A percentile compares a stretch with the other conserved stretches of the same genome.
Evolutionary conservation across 2,888 invertebrate species (phyloP).

Genomic region (Drosophila recens): DNA sequence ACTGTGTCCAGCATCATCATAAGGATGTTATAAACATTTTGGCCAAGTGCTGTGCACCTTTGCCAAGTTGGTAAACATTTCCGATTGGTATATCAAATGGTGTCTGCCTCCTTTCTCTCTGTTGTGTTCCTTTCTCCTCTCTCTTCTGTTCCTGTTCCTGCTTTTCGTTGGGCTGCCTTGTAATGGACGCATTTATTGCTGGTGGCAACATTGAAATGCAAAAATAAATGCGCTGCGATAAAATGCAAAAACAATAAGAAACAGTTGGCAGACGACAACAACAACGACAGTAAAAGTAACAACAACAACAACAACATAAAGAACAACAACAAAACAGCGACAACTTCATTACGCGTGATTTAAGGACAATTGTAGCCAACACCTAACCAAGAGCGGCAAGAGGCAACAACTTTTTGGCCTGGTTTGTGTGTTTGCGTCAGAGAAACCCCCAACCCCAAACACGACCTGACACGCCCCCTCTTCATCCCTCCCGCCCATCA

Average conservation of each 20-base stretch:
- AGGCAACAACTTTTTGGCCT: slow-evolving; percentile 31
- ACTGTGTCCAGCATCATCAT: slow-evolving; percentile 12
- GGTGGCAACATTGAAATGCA: slow-evolving; percentile 73
- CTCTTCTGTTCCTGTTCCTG: not conserved
- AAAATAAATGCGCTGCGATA: slow-evolving; percentile 80
- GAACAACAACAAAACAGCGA: slow-evolving; percentile 58
- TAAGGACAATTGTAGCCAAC: slow-evolving; percentile 81
- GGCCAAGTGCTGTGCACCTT: slow-evolving; percentile 16
- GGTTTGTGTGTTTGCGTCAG: slow-evolving; percentile 31
- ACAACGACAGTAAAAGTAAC: not conserved
- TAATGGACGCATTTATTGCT: slow-evolving; percentile 54
- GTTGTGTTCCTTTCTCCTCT: not conserved
- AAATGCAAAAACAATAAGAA: slow-evolving; percentile 79
- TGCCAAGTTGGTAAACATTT: slow-evolving; percentile 19
- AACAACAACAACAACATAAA: slow-evolving; percentile 18
- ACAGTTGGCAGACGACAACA: slow-evolving; percentile 16
- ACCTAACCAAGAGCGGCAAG: slow-evolving; percentile 57
- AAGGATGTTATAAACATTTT: not conserved
- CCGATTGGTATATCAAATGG: slow-evolving; percentile 19
- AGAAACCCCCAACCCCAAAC: slow-evolving; percentile 22
- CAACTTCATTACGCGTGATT: slow-evolving; percentile 84
- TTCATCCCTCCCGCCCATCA: not conserved
- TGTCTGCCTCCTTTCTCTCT: not conserved
- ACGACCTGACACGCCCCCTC: slow-evolving; percentile 12
- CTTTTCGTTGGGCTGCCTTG: slow-evolving; percentile 21